phyloP scores from a whole-genome alignment of 2,888 invertebrate species.

The Hirudinaria manillensis region DNA sequence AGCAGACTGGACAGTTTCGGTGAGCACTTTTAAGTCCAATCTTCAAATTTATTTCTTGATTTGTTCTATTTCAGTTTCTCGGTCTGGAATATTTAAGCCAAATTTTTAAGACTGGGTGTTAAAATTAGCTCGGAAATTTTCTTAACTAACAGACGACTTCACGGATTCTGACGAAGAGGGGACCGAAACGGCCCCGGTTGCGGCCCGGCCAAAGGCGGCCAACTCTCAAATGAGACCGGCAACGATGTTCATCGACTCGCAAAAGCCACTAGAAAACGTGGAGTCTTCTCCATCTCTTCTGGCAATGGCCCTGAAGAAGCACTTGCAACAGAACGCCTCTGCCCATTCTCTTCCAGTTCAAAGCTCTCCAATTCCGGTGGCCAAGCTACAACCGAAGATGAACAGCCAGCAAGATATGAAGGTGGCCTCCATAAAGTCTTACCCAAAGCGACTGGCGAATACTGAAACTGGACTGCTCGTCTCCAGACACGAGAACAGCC shows the following conservation, averaged over 20 bases:
- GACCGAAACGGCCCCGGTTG: background rate
- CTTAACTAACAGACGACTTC: background rate
- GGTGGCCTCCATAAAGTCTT: conserved; percentile 18
- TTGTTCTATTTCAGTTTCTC: too few relatives aligned
- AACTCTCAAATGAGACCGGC: too few relatives aligned
- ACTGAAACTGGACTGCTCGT: background rate
- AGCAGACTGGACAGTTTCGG: background rate
- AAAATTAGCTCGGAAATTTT: background rate
- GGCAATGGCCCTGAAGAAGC: background rate
- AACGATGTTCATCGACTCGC: too few relatives aligned
- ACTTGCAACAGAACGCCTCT: background rate
- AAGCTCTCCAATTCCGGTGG: background rate
- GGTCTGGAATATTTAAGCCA: too few relatives aligned
- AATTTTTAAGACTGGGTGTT: too few relatives aligned
- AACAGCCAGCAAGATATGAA: conserved; percentile 8
- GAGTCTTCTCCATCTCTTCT: background rate
- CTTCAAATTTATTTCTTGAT: background rate
- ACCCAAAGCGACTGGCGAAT: conserved; percentile 21
- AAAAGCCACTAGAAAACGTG: too few relatives aligned
- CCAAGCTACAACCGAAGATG: background rate
- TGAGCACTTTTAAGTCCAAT: background rate
- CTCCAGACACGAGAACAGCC: background rate
- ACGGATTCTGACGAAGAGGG: background rate
- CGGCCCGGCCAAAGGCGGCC: background rate
- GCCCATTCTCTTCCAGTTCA: background rate